phyloP scores from a whole-genome alignment of 2,888 invertebrate species.

The Agrotis exclamationis region DNA sequence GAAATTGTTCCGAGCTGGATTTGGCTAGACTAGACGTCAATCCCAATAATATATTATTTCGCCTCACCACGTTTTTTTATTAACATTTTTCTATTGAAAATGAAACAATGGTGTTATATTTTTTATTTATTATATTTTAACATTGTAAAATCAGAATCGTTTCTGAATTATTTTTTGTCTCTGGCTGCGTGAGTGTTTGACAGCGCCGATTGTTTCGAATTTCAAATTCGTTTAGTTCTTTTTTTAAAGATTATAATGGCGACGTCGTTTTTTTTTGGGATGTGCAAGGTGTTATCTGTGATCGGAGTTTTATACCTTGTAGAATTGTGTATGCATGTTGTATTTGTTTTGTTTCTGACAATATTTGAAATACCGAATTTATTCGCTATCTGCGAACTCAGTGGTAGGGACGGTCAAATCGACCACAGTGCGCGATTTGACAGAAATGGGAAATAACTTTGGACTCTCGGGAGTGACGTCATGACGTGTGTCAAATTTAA shows the following conservation, averaged over 20 bases:
- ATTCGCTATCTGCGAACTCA: no score
- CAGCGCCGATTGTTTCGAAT: constrained; percentile 55
- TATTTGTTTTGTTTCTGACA: constrained; percentile 12
- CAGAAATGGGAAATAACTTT: no score
- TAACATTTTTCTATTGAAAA: constrained; percentile 14
- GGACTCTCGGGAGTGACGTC: no score
- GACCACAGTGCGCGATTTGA: no score
- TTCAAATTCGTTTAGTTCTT: constrained; percentile 35
- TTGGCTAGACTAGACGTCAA: no score
- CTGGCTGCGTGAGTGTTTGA: constrained; percentile 43
- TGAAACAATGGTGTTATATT: constrained; percentile 47
- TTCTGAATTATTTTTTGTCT: constrained; percentile 31
- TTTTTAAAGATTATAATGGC: neutral
- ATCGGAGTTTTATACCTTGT: constrained; percentile 17
- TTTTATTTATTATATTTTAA: constrained; percentile 15
- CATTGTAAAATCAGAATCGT: constrained; percentile 18
- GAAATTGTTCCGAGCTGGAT: no score
- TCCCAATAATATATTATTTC: neutral
- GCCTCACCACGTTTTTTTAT: neutral
- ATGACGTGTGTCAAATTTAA: no score
- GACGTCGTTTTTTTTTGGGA: constrained; percentile 2
- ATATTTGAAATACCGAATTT: no score
- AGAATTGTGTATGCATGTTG: neutral
- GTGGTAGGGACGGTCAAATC: no score
- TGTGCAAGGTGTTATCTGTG: constrained; percentile 34